These are phyloP conservation scores for Lathamus discolor DNA, from an alignment of 2,113 vertebrate species.

Conservation along the genomic window DNA sequence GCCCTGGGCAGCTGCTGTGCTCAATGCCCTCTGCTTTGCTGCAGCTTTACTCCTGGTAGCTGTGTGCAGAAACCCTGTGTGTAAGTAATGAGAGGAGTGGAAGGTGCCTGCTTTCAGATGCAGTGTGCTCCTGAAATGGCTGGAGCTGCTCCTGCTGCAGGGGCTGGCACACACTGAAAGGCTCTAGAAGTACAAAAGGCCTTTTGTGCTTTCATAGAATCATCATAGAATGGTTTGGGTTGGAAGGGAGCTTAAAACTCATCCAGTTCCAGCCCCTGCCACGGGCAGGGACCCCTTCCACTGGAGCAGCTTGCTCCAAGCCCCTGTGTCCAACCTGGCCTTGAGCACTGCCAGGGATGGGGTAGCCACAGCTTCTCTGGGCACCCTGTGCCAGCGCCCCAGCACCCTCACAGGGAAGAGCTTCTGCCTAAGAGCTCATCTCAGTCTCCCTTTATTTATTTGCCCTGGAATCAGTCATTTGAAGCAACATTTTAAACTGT, in stretches of 20 bases:
- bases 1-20: background rate
- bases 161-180: background rate
- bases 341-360: no score
- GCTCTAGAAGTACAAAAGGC: background rate
- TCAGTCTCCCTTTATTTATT: background rate
- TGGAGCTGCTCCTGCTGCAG: background rate
- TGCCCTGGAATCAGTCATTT: background rate
- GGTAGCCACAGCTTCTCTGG: no score
- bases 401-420: rapidly evolving
- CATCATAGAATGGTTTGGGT: background rate
- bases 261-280: background rate
- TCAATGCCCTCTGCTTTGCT: background rate
- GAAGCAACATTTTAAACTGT: background rate
- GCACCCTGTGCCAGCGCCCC: background rate
- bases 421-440: background rate
- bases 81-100: background rate
- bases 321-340: no score
- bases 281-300: background rate
- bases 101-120: rapidly evolving
- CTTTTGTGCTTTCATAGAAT: background rate
- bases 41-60: background rate
- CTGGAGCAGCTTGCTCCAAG: background rate
- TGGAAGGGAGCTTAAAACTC: background rate
- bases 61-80: background rate
- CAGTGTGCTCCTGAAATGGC: background rate